Evolutionary conservation across 2,797 vertebrate species (phyloP).

Genomic region (Eulemur coronatus): DNA sequence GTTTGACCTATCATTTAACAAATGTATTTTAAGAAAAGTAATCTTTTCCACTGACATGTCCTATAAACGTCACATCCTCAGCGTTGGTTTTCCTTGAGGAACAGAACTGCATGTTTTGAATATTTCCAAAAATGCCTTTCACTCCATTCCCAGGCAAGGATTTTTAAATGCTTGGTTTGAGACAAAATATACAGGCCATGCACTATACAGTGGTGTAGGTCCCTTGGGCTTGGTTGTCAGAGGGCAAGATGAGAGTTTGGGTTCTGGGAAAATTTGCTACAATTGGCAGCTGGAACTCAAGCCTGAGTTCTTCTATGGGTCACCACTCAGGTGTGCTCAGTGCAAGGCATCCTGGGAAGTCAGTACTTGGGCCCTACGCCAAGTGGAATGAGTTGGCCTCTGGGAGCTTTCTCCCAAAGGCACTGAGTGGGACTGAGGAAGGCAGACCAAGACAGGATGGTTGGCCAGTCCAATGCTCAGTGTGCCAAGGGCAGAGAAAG

Average conservation of each 20-base stretch:
- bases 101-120: constrained; percentile 65
- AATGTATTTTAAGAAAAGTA: constrained; percentile 80
- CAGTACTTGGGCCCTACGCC: not conserved
- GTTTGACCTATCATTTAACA: constrained; percentile 81
- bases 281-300: not conserved
- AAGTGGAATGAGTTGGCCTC: not conserved
- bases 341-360: constrained; percentile 7
- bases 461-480: not conserved
- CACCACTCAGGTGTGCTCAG: not conserved
- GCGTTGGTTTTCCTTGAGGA: constrained; percentile 74
- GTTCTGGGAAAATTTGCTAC: constrained; percentile 52
- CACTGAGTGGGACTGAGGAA: not conserved
- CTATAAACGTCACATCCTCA: constrained; percentile 74
- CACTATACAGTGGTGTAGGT: not conserved
- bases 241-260: not conserved
- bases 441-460: not conserved
- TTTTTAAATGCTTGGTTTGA: constrained; percentile 54
- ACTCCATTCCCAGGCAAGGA: constrained; percentile 69
- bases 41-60: constrained; percentile 80
- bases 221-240: constrained; percentile 31
- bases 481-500: not conserved
- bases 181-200: not conserved
- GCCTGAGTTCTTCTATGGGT: not conserved
- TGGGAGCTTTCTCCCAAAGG: not conserved
- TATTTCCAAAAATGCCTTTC: constrained; percentile 72